Percentiles rank a stretch among this genome's conserved stretches.
Evolutionary conservation across 2,888 invertebrate genomes (phyloP).

Genomic region (Slavum lentiscoides): DNA sequence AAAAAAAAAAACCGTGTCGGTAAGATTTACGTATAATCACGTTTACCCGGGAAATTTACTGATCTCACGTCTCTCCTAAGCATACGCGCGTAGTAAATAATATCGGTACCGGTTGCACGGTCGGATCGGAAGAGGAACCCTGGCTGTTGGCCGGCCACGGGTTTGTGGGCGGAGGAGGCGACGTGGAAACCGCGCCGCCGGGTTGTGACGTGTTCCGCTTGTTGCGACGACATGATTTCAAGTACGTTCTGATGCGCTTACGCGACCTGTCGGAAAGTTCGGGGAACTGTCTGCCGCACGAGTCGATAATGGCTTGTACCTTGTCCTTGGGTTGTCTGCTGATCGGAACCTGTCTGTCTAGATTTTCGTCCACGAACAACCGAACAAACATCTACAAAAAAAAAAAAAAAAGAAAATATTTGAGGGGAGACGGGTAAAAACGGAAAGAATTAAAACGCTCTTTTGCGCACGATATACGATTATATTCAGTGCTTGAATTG

Average conservation of each 20-base stretch:
- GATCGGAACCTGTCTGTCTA: constrained; percentile 94
- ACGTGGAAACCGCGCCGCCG: constrained; percentile 74
- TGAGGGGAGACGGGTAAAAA: no score
- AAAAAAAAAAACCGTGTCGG: no score
- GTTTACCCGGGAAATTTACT: no score
- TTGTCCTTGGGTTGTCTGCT: constrained; percentile 98
- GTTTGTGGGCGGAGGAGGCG: constrained; percentile 39
- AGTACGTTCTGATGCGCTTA: constrained; percentile 90
- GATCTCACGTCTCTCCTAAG: no score
- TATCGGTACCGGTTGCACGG: constrained; percentile 49
- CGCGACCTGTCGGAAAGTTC: constrained; percentile 94
- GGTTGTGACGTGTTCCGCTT: constrained; percentile 74
- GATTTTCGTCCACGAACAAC: constrained; percentile 93
- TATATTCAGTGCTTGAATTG: no score
- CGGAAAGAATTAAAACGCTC: no score
- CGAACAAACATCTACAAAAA: constrained; percentile 89
- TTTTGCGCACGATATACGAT: background rate
- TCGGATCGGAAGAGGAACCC: constrained; percentile 23
- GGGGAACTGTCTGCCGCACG: constrained; percentile 94
- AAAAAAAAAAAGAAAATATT: constrained; percentile 56
- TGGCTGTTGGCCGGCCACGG: constrained; percentile 34
- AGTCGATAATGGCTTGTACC: constrained; percentile 95
- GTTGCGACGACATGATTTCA: constrained; percentile 93
- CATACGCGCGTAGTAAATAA: no score
- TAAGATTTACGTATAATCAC: no score